Base-by-base conservation (phyloP, 2,113 vertebrate genomes). In the Calonectris borealis region DNA sequence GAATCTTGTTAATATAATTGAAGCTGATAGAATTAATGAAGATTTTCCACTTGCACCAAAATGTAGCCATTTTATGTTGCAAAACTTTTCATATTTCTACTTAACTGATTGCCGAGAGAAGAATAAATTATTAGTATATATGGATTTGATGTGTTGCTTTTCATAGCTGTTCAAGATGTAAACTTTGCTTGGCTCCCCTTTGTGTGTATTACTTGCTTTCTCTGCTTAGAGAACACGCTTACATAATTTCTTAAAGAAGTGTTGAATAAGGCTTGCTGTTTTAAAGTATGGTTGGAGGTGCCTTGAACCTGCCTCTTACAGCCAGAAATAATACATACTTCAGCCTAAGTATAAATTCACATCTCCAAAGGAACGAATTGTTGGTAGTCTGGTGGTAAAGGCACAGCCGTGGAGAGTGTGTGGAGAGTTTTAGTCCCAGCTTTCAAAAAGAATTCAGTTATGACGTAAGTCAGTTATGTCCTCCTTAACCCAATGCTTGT, bases 1-100 rank as follows among this genome's bases (percentile, higher is more conserved):
- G 58, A 95, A 96, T 95, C 88, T 91, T 95, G 46, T 89, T 93
- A 97, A 93, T 94, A 78, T 84, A 97, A 97, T 90, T 73, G 82
- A 91, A 83, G 95, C 71, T 93, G 92, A 92, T 94, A 65, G 88
- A 96, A 94, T 96, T 97, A 65, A 93, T 96, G 73, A 97, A 96
- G 80, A 92, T 97, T 97, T 96, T 85, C 81, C 76, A 34, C 88
- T 95, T 92, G 57, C 58, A 85, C 84, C 61, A 68, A 91, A 96
- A 85, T 60, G 57, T 86, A 87, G 72, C 83, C 79, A 36, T 83
- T 73, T 98, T 64, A 79, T 48, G 38, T 95, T 95, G 81, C 26
- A 92, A 88, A 42, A 61, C 38, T 95, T 95, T 42, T 24, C 6
- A 1, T 96, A 6, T 87, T 95, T 88, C 83, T 94, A 54, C 81